Percentiles rank a stretch among this genome's conserved stretches.
Conservation (phyloP, 2,797 vertebrate genomes). For the Natrix natrix region DNA sequence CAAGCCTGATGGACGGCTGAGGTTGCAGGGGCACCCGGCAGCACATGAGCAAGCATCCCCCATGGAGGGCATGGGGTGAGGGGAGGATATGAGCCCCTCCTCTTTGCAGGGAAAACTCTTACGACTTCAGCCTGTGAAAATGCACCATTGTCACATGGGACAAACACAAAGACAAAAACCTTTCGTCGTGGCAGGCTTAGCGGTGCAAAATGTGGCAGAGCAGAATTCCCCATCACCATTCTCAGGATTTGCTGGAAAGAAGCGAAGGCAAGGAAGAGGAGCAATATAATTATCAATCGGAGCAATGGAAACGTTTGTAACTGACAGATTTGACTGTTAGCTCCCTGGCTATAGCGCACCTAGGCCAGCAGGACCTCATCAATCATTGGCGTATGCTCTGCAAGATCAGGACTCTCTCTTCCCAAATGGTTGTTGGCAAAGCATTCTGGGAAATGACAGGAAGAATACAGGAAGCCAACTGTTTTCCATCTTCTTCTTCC, state of each 20-base stretch:
- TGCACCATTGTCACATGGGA: constrained; percentile 34
- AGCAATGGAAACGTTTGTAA: not conserved
- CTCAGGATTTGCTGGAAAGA: constrained; percentile 44
- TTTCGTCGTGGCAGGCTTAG: not conserved
- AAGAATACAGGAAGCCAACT: constrained; percentile 10
- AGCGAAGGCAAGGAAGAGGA: not conserved
- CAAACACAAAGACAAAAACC: constrained; percentile 8
- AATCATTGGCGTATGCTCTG: fast-evolving
- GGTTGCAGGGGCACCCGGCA: constrained; percentile 80
- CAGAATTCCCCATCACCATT: not conserved
- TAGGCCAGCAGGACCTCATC: not conserved
- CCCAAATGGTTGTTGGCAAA: not conserved
- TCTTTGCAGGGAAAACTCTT: not conserved
- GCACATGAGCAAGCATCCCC: constrained; percentile 24
- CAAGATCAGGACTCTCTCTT: constrained; percentile 11
- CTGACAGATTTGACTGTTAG: not conserved
- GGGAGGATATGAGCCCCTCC: not conserved
- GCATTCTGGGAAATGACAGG: not conserved
- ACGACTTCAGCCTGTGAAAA: constrained; percentile 43
- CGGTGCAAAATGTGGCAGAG: not conserved
- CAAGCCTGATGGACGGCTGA: constrained; percentile 89
- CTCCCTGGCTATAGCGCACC: not conserved
- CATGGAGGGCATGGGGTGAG: fast-evolving
- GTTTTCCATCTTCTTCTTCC: constrained; percentile 49
- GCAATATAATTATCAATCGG: not conserved